Evolutionary conservation across 2,797 vertebrate species (phyloP).

Genomic region (Danio aesculapii): DNA sequence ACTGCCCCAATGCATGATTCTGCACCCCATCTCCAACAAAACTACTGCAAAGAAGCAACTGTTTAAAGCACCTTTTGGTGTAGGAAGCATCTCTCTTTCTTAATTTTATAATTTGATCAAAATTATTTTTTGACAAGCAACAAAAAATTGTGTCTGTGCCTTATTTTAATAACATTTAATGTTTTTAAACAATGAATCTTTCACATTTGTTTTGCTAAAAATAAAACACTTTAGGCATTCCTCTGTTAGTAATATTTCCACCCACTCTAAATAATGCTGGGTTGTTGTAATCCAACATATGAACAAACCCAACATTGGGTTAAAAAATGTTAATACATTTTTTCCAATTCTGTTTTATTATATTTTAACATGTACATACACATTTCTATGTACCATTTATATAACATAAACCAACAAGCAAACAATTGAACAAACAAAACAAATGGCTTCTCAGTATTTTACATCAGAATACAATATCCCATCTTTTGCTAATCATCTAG

Average conservation of each 20-base stretch:
- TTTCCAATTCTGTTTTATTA: too few species aligned
- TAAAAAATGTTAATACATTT: too few species aligned
- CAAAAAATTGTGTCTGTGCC: background rate
- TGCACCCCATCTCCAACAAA: conserved; percentile 12
- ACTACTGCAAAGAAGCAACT: background rate
- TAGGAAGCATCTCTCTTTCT: background rate
- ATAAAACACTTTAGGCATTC: background rate
- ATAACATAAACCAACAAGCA: too few species aligned
- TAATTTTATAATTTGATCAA: background rate
- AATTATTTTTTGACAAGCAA: background rate
- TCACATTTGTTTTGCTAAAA: conserved; percentile 12
- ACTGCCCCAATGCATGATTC: conserved; percentile 10
- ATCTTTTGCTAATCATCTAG: too few species aligned
- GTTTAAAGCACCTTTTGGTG: background rate
- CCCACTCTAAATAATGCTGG: background rate
- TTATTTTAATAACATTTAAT: background rate
- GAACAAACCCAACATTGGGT: too few species aligned
- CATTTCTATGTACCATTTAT: too few species aligned
- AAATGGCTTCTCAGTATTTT: too few species aligned
- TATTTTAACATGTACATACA: too few species aligned
- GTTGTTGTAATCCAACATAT: too few species aligned
- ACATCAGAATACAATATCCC: too few species aligned
- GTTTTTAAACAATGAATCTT: background rate
- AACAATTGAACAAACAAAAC: too few species aligned
- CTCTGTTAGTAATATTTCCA: background rate